Evolutionary conservation across 2,113 vertebrate genomes (phyloP).

Genomic region (Emydura subglobosa): DNA sequence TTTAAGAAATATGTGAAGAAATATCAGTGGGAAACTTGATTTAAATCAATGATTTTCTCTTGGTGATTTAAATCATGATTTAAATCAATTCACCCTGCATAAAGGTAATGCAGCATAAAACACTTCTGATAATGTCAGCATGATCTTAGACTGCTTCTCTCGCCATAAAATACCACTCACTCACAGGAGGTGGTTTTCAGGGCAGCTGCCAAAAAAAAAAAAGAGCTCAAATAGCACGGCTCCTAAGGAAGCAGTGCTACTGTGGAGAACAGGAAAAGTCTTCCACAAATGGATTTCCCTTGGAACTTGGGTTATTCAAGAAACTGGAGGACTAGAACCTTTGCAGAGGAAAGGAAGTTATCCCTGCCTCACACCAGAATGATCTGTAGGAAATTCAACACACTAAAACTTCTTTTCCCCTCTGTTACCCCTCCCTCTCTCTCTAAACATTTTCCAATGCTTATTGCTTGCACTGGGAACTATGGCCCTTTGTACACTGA

Average conservation of each 20-base stretch:
- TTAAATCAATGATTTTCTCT: no score
- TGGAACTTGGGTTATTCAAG: neutral
- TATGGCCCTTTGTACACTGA: neutral
- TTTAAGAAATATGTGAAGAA: no score
- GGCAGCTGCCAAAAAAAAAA: slow-evolving; percentile 33
- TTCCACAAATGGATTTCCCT: neutral
- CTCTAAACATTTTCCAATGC: neutral
- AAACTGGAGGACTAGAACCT: neutral
- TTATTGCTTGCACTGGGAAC: neutral
- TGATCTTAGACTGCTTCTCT: neutral
- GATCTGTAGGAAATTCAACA: neutral
- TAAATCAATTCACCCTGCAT: no score
- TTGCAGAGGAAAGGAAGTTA: neutral
- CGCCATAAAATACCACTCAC: neutral
- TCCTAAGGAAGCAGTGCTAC: neutral
- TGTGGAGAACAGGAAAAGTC: neutral
- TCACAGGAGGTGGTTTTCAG: neutral
- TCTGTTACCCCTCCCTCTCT: neutral
- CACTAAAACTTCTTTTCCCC: neutral
- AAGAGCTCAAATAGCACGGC: neutral
- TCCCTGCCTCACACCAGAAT: neutral
- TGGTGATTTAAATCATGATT: no score
- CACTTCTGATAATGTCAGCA: neutral
- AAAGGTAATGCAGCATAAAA: neutral
- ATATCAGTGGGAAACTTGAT: no score